Percentiles rank a stretch among this genome's conserved stretches.
Evolutionary conservation across 2,113 vertebrate species (phyloP).

Genomic region (Microcebus murinus): DNA sequence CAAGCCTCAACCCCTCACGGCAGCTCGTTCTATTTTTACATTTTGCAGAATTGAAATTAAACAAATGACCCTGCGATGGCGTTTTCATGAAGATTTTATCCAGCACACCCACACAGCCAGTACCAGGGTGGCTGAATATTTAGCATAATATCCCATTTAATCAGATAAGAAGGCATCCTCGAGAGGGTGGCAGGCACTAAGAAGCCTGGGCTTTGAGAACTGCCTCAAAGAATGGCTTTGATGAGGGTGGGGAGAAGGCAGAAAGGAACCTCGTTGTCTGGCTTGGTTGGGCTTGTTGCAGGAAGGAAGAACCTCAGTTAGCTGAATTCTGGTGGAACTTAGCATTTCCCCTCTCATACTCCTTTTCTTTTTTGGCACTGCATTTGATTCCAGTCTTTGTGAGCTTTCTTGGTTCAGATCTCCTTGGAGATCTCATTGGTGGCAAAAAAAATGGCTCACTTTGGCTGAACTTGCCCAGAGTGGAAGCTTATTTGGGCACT

Average conservation of each 20-base stretch:
- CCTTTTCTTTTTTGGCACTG: not conserved
- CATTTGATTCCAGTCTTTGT: slow-evolving; percentile 37
- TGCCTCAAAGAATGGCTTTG: not conserved
- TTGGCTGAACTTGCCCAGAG: not conserved
- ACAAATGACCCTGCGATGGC: slow-evolving; percentile 58
- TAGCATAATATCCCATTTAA: slow-evolving; percentile 51
- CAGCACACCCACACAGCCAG: slow-evolving; percentile 47
- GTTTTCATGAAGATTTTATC: slow-evolving; percentile 67
- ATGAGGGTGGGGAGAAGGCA: not conserved
- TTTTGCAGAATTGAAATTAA: slow-evolving; percentile 63
- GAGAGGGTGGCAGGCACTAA: not conserved
- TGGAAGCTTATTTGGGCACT: not conserved
- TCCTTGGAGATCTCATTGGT: not conserved
- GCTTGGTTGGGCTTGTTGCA: not conserved
- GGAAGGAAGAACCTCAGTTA: not conserved
- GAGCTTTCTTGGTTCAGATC: slow-evolving; percentile 17
- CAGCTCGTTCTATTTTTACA: slow-evolving; percentile 78
- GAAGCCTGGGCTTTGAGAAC: slow-evolving; percentile 12
- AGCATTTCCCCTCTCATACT: not conserved
- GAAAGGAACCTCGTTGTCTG: slow-evolving; percentile 26
- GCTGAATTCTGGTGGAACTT: not conserved
- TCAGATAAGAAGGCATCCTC: slow-evolving; percentile 52
- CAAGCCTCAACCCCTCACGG: slow-evolving; percentile 41
- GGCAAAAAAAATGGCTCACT: not conserved
- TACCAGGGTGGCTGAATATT: not conserved